Percentiles rank a stretch among this genome's conserved stretches.
Evolutionary conservation across 2,797 vertebrate species (phyloP).

Genomic region (Eleutherodactylus coqui): DNA sequence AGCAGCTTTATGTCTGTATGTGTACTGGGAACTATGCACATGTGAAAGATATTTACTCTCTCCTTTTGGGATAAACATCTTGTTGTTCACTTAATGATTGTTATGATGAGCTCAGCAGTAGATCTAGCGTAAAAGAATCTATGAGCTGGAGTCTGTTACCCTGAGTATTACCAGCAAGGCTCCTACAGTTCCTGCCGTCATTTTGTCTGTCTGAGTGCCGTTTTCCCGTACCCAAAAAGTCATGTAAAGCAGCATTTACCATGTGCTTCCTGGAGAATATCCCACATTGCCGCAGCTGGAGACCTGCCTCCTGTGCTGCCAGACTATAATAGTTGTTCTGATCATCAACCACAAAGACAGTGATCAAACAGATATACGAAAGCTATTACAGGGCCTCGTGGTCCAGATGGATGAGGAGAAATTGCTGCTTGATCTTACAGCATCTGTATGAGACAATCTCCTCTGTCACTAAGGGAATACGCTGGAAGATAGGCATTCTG

Average conservation of each 20-base stretch:
- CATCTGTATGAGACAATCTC: constrained; percentile 44
- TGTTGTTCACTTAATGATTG: constrained; percentile 38
- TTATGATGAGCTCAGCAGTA: constrained; percentile 28
- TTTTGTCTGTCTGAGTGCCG: constrained; percentile 38
- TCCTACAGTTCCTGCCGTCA: constrained; percentile 14
- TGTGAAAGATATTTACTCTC: constrained; percentile 13
- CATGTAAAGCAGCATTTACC: constrained; percentile 26
- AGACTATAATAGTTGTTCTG: constrained; percentile 42
- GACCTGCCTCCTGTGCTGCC: constrained; percentile 38
- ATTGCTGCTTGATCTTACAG: constrained; percentile 52
- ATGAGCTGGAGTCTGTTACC: constrained; percentile 4
- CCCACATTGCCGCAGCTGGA: constrained; percentile 49
- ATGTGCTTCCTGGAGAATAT: constrained; percentile 45
- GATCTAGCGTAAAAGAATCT: constrained; percentile 23
- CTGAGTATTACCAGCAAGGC: constrained; percentile 2
- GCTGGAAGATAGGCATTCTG: constrained; percentile 16
- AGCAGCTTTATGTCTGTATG: background rate
- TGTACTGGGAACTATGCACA: background rate
- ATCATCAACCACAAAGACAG: constrained; percentile 53
- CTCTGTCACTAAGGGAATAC: background rate
- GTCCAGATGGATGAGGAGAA: constrained; percentile 61
- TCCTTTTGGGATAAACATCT: constrained; percentile 41
- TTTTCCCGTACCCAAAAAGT: constrained; percentile 32
- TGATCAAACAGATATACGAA: constrained; percentile 62
- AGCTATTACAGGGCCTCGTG: constrained; percentile 51